Evolutionary conservation across 2,888 invertebrate species (phyloP).

Genomic region (Biston stratarius): DNA sequence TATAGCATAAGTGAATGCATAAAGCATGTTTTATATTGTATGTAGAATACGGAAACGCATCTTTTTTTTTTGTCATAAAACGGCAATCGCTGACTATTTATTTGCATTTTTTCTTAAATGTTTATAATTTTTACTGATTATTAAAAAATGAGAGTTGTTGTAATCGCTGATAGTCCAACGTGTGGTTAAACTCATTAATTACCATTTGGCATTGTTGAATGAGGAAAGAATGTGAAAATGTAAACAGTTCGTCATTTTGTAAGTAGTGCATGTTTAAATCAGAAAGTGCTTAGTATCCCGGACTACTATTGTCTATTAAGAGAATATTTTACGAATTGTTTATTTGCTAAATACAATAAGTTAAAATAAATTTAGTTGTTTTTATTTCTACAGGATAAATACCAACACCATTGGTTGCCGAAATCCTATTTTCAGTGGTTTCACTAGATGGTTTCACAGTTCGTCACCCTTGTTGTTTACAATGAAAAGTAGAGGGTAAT

Average conservation of each 20-base stretch:
- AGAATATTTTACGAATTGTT: constrained; percentile 86
- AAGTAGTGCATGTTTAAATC: constrained; percentile 57
- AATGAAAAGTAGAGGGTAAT: too few relatives aligned
- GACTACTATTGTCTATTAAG: constrained; percentile 78
- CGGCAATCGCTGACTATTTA: constrained; percentile 84
- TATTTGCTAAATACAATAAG: constrained; percentile 88
- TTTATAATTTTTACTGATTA: constrained; percentile 78
- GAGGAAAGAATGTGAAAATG: constrained; percentile 39
- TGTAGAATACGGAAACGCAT: constrained; percentile 80
- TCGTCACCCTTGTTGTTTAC: too few relatives aligned
- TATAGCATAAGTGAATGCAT: constrained; percentile 78
- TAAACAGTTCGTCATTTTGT: constrained; percentile 56
- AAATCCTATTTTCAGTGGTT: too few relatives aligned
- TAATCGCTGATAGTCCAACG: constrained; percentile 69
- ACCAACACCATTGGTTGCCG: neutral
- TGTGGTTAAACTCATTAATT: constrained; percentile 51
- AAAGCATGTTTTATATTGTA: constrained; percentile 84
- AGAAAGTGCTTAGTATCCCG: constrained; percentile 67
- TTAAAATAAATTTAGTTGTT: constrained; percentile 67
- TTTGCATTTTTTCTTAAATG: constrained; percentile 83
- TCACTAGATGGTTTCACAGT: too few relatives aligned
- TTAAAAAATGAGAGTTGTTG: constrained; percentile 70
- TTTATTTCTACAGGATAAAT: constrained; percentile 12
- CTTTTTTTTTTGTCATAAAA: constrained; percentile 69
- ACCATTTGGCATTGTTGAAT: constrained; percentile 46